phyloP scores from a whole-genome alignment of 2,113 vertebrate genomes.

The Urocitellus parryii region DNA sequence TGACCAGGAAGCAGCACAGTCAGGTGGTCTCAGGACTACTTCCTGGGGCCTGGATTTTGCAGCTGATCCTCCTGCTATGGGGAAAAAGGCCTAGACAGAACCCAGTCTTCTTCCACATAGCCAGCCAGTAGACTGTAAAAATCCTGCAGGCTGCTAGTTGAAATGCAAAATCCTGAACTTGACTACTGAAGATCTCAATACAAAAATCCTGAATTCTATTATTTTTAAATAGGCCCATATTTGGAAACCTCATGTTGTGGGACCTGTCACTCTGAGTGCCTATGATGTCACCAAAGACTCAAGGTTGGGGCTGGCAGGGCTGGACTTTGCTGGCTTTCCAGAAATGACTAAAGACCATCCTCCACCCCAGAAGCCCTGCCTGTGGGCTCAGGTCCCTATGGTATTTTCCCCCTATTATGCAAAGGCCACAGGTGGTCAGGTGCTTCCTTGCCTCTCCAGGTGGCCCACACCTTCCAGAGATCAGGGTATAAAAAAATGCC shows the following conservation, averaged over 20 bases:
- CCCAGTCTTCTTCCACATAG: neutral
- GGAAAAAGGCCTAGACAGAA: neutral
- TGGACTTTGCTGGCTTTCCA: neutral
- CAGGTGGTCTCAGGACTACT: neutral
- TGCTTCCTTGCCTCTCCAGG: neutral
- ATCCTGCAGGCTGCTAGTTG: neutral
- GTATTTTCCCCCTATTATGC: neutral
- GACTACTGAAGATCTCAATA: neutral
- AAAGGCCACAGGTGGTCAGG: neutral
- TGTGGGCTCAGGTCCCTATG: neutral
- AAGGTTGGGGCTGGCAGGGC: neutral
- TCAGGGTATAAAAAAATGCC: neutral
- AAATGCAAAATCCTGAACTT: neutral
- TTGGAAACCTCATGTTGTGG: neutral
- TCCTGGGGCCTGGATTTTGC: neutral
- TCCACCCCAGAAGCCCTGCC: accelerated
- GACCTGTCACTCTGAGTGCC: neutral
- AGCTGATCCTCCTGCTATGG: neutral
- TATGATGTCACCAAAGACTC: neutral
- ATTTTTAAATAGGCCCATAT: too few species aligned
- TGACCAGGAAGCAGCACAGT: neutral
- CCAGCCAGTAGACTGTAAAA: too few species aligned
- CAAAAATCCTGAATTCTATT: too few species aligned
- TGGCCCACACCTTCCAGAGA: neutral
- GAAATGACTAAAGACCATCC: neutral